A percentile compares a stretch with the other conserved stretches of the same genome.
Evolutionary conservation across 2,888 invertebrate genomes (phyloP).

Genomic region (Eurytoma adleriae): DNA sequence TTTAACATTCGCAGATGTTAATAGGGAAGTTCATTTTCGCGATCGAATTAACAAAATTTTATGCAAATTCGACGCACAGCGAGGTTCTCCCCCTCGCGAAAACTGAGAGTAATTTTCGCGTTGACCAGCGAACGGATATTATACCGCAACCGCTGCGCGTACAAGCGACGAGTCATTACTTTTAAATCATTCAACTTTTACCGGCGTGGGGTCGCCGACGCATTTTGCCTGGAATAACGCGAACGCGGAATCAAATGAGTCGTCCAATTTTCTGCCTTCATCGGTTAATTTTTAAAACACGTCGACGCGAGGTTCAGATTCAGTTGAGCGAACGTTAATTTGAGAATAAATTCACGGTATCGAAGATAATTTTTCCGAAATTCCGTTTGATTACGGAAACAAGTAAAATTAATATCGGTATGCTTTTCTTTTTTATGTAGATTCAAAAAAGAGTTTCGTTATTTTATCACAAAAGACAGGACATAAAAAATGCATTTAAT

Average conservation of each 20-base stretch:
- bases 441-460: no score
- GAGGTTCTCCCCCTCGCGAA: not conserved
- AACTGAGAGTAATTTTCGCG: not conserved
- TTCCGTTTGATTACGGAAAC: no score
- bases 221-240: not conserved
- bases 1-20: no score
- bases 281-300: not conserved
- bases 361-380: no score
- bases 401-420: no score
- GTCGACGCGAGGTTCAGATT: not conserved
- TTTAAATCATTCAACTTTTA: conserved; percentile 16
- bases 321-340: not conserved
- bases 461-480: no score
- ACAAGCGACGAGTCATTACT: conserved; percentile 24
- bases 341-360: no score
- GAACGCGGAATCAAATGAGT: not conserved
- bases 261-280: conserved; percentile 15
- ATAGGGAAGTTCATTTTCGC: conserved; percentile 1
- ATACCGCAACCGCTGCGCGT: not conserved
- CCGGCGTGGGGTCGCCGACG: not conserved
- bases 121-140: not conserved
- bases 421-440: no score
- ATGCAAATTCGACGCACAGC: not conserved
- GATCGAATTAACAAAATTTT: not conserved
- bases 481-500: no score